Evolutionary conservation across 2,888 invertebrate species (phyloP).

Genomic region (Homarus gammarus): DNA sequence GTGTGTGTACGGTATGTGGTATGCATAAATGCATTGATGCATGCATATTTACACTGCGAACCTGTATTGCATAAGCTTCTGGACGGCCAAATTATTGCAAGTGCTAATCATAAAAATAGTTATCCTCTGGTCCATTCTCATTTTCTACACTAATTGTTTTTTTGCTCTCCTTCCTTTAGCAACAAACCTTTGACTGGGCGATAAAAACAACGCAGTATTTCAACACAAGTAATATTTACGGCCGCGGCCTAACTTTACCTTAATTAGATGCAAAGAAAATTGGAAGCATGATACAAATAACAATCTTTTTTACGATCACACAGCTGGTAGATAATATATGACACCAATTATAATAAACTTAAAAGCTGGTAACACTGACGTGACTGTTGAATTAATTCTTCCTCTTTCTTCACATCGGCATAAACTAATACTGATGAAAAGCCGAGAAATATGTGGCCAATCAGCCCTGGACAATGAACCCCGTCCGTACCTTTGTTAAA

Average conservation of each 20-base stretch:
- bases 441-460: background rate
- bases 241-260: background rate
- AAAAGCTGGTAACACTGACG: background rate
- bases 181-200: background rate
- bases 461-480: background rate
- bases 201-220: background rate
- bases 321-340: background rate
- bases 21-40: too few species aligned
- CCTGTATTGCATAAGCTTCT: background rate
- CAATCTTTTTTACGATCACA: background rate
- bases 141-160: background rate
- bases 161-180: background rate
- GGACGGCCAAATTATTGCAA: background rate
- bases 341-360: slow-evolving; percentile 36
- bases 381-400: slow-evolving; percentile 9
- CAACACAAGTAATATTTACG: background rate
- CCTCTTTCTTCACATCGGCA: background rate
- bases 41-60: too few species aligned
- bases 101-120: background rate
- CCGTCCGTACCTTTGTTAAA: background rate
- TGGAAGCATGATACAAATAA: background rate
- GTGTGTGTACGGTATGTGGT: too few species aligned
- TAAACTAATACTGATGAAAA: too few species aligned
- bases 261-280: background rate
- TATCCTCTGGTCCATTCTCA: background rate